phyloP scores from a whole-genome alignment of 2,797 vertebrate species.

The Melanotaenia nigrans region DNA sequence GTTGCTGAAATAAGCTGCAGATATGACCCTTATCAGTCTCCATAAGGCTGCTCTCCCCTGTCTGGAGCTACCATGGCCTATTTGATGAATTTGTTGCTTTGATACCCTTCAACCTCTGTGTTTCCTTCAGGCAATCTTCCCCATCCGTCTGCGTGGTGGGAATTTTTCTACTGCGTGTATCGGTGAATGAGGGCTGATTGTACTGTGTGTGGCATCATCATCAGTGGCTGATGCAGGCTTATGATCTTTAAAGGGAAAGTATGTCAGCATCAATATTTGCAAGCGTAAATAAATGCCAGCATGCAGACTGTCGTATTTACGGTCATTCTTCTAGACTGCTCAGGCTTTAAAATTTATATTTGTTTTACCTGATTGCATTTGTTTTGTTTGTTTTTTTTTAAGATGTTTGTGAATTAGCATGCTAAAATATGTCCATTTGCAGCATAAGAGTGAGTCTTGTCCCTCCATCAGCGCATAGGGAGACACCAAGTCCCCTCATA shows the following conservation, averaged over 20 bases:
- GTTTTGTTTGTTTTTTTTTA: not conserved
- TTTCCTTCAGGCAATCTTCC: constrained; percentile 49
- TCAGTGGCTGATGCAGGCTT: constrained; percentile 25
- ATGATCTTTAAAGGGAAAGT: constrained; percentile 18
- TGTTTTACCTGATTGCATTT: not conserved
- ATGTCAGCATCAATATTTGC: constrained; percentile 7
- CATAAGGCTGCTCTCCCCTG: constrained; percentile 41
- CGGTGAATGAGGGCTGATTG: constrained; percentile 44
- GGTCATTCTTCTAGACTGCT: constrained; percentile 5
- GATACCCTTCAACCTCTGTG: constrained; percentile 68
- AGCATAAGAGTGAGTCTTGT: not conserved
- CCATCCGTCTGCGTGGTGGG: constrained; percentile 5
- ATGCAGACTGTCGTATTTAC: not conserved
- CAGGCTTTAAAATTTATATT: not conserved
- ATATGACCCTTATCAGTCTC: constrained; percentile 67
- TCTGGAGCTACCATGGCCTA: constrained; percentile 41
- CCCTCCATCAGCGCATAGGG: constrained; percentile 20
- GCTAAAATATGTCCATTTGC: constrained; percentile 11
- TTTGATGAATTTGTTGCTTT: constrained; percentile 67
- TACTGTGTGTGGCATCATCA: constrained; percentile 7
- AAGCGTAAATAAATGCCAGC: not conserved
- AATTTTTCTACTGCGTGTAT: constrained; percentile 44
- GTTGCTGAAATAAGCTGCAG: constrained; percentile 52
- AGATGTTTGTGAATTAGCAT: constrained; percentile 8
- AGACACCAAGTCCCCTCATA: constrained; percentile 65